These are phyloP conservation scores for Aphidius colemani DNA, from an alignment of 2,888 invertebrate species.

Conservation along the genomic window DNA sequence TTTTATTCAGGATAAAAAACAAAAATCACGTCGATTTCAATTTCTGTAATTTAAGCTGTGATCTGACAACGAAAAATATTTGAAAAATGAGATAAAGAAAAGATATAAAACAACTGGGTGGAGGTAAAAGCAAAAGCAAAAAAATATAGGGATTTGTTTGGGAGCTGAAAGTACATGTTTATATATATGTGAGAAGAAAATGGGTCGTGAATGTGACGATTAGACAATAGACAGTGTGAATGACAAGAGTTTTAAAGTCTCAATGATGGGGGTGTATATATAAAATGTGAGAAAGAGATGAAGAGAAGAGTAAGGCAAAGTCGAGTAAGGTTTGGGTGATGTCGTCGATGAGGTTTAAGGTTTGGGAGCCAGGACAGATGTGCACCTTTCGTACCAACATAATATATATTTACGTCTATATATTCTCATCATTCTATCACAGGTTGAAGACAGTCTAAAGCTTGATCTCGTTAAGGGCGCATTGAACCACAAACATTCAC, in stretches of 20 bases:
- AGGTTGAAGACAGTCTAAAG: conserved; percentile 31
- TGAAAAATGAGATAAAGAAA: not conserved
- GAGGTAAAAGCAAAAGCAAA: conserved; percentile 8
- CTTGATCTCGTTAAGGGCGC: conserved; percentile 59
- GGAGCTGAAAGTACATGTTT: conserved; percentile 9
- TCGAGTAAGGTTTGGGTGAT: conserved; percentile 29
- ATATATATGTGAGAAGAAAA: not conserved
- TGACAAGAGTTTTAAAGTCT: conserved; percentile 27
- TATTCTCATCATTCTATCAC: too few species aligned
- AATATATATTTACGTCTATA: conserved; percentile 24
- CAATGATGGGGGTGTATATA: conserved; percentile 15
- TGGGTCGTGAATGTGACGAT: conserved; percentile 37
- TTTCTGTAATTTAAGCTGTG: conserved; percentile 47
- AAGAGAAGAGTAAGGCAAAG: not conserved
- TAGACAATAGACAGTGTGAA: conserved; percentile 51
- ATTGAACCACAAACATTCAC: conserved; percentile 55
- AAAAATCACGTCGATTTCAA: conserved; percentile 39
- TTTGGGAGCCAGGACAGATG: conserved; percentile 55
- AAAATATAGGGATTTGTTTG: conserved; percentile 25
- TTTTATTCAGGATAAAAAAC: too few species aligned
- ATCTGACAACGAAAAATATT: conserved; percentile 33
- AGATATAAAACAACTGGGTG: too few species aligned
- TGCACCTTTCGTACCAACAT: conserved; percentile 37
- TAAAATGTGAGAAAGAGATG: conserved; percentile 23
- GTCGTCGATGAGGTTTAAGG: conserved; percentile 33